Conservation (phyloP, 2,888 invertebrate species). For the Steinernema scapterisci region DNA sequence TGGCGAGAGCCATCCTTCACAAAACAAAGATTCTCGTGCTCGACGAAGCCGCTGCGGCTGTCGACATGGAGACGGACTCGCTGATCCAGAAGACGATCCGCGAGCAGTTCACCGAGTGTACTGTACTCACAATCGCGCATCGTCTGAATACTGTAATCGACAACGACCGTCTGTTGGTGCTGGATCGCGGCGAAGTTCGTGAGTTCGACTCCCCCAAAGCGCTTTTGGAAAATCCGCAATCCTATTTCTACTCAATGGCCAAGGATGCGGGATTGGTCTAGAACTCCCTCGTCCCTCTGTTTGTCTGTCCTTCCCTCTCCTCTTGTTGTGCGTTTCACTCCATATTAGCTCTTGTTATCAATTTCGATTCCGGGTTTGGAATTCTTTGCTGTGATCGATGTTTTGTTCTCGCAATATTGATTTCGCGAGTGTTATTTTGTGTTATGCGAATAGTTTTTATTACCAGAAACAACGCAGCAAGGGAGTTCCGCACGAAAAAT, state of each 20-base stretch:
- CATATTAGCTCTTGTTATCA: neutral
- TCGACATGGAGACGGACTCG: conserved; percentile 67
- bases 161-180: conserved; percentile 79
- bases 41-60: conserved; percentile 73
- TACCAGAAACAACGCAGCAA: no score
- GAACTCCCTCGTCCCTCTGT: neutral
- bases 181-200: conserved; percentile 77
- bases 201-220: conserved; percentile 77
- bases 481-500: no score
- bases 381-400: conserved; percentile 25
- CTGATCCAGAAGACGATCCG: conserved; percentile 76
- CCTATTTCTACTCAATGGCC: conserved; percentile 76
- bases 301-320: neutral
- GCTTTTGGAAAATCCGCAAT: conserved; percentile 74
- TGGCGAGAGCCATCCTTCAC: conserved; percentile 61
- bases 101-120: conserved; percentile 80
- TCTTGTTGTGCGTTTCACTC: neutral
- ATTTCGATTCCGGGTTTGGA: conserved; percentile 16
- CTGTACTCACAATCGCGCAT: conserved; percentile 72
- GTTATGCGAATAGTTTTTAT: no score
- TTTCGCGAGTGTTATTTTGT: neutral
- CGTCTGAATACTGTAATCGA: conserved; percentile 80
- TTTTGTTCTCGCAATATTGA: conserved; percentile 3
- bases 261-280: conserved; percentile 42
- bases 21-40: conserved; percentile 71